Conservation (phyloP, 2,113 vertebrate species). For the Xyrauchen texanus region DNA sequence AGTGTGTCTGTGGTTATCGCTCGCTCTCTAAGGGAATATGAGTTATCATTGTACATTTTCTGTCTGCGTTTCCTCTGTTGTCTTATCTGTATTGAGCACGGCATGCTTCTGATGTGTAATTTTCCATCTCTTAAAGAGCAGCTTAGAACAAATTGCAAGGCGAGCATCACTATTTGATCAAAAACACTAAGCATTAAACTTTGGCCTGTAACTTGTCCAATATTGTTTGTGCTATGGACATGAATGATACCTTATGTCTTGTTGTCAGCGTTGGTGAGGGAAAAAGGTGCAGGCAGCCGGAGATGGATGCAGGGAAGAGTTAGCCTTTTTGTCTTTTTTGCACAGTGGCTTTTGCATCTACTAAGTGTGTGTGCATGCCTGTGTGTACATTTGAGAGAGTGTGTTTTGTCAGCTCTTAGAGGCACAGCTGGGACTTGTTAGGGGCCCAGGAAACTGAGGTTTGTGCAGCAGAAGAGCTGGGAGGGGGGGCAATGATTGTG, state of each 20-base stretch:
- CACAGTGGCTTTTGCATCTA: conserved; percentile 28
- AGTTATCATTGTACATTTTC: conserved; percentile 5
- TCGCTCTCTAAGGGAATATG: not conserved
- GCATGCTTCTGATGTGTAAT: not conserved
- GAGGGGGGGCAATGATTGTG: conserved; percentile 1
- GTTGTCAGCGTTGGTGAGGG: conserved; percentile 20
- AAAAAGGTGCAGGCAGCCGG: conserved; percentile 2
- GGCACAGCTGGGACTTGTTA: conserved; percentile 52
- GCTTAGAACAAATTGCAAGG: not conserved
- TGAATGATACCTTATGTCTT: no score
- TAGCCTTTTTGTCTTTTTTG: not conserved
- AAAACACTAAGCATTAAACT: no score
- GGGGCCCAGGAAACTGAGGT: conserved; percentile 49
- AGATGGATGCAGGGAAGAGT: conserved; percentile 13
- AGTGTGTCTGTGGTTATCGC: conserved; percentile 2
- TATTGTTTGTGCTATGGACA: no score
- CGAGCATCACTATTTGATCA: not conserved
- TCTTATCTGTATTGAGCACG: conserved; percentile 32
- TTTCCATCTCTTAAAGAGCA: conserved; percentile 17
- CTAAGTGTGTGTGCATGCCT: not conserved
- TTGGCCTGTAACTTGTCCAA: no score
- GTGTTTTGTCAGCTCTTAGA: conserved; percentile 45
- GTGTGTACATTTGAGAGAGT: conserved; percentile 6
- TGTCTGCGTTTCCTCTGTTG: conserved; percentile 18
- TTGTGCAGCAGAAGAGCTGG: conserved; percentile 24